Evolutionary conservation across 2,888 invertebrate genomes (phyloP).

Genomic region (Mythimna vitellina): DNA sequence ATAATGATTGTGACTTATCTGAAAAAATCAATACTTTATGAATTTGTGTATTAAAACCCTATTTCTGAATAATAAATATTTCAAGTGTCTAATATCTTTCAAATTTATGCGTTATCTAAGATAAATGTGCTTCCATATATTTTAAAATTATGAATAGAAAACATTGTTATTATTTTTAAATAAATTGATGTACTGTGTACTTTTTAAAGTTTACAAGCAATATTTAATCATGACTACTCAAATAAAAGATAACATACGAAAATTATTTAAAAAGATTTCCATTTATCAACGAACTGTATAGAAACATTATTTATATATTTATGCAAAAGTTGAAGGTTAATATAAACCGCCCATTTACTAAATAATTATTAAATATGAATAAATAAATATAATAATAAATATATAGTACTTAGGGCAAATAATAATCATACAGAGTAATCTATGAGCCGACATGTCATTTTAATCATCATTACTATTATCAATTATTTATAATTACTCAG

Average conservation of each 20-base stretch:
- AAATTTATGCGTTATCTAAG: conserved; percentile 32
- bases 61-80: neutral
- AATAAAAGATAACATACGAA: conserved; percentile 19
- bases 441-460: conserved; percentile 53
- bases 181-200: conserved; percentile 30
- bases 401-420: conserved; percentile 56
- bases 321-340: conserved; percentile 29
- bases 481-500: conserved; percentile 21
- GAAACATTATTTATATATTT: neutral
- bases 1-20: neutral
- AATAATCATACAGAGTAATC: conserved; percentile 33
- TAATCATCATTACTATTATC: conserved; percentile 21
- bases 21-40: neutral
- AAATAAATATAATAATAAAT: conserved; percentile 25
- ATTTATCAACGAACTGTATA: conserved; percentile 27
- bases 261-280: conserved; percentile 5
- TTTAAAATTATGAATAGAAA: conserved; percentile 37
- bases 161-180: conserved; percentile 36
- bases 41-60: neutral
- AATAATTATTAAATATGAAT: conserved; percentile 20
- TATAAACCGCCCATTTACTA: conserved; percentile 44
- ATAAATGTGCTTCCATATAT: conserved; percentile 70
- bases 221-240: conserved; percentile 9
- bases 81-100: conserved; percentile 46
- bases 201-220: conserved; percentile 22